Evolutionary conservation across 2,113 vertebrate species (phyloP).

Genomic region (Poeciliopsis turrubarensis): DNA sequence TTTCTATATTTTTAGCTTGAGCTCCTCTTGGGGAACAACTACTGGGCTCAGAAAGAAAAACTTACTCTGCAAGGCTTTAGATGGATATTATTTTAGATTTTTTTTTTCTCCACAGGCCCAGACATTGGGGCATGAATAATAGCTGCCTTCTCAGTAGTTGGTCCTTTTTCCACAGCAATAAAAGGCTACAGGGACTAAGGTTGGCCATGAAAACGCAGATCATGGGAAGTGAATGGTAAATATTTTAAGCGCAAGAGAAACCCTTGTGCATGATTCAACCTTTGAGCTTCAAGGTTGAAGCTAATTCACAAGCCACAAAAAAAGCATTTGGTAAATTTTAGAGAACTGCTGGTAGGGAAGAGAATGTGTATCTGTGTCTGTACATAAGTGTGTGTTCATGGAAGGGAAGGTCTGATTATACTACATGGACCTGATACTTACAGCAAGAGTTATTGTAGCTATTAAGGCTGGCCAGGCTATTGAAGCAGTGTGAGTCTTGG

Average conservation of each 20-base stretch:
- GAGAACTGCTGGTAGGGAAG: conserved; percentile 25
- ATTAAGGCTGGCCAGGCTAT: conserved; percentile 68
- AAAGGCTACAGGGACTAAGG: conserved; percentile 50
- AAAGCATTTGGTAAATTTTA: conserved; percentile 75
- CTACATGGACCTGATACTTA: conserved; percentile 75
- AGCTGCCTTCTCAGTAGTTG: conserved; percentile 60
- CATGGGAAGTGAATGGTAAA: conserved; percentile 78
- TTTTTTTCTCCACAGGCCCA: conserved; percentile 48
- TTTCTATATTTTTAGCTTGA: conserved; percentile 28
- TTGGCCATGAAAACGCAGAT: conserved; percentile 64
- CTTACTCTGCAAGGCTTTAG: conserved; percentile 22
- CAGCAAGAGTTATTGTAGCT: conserved; percentile 76
- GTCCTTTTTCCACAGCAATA: conserved; percentile 60
- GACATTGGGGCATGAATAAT: conserved; percentile 74
- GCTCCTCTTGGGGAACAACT: conserved; percentile 17
- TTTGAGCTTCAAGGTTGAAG: conserved; percentile 75
- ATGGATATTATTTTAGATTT: conserved; percentile 44
- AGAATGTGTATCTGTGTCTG: neutral
- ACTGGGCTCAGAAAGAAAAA: conserved; percentile 35
- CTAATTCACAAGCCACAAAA: conserved; percentile 77
- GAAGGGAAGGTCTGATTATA: conserved; percentile 61
- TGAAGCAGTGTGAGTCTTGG: conserved; percentile 57
- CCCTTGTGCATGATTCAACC: conserved; percentile 70
- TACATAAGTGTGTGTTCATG: conserved; percentile 15
- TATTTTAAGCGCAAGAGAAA: conserved; percentile 77